Percentiles rank a stretch among this genome's conserved stretches.
phyloP scores from a whole-genome alignment of 2,888 invertebrate genomes.

The Hypomecis atomaria region DNA sequence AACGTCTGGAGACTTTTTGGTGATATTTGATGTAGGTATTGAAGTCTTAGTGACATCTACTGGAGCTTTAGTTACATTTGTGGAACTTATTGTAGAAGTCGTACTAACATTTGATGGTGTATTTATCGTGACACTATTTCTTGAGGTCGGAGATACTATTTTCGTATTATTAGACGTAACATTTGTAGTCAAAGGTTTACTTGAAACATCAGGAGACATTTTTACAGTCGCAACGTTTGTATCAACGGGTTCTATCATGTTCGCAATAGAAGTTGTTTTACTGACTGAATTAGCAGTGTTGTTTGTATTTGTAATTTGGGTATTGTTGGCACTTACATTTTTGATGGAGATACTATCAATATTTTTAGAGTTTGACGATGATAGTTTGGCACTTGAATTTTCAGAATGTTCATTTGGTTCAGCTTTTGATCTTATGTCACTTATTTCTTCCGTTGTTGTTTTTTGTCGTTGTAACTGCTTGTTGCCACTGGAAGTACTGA shows the following conservation, averaged over 20 bases:
- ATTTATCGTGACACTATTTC: neutral
- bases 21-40: neutral
- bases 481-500: constrained; percentile 33
- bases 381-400: constrained; percentile 31
- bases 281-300: constrained; percentile 25
- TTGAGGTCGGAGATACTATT: constrained; percentile 8
- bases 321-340: constrained; percentile 44
- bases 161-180: constrained; percentile 16
- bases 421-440: constrained; percentile 38
- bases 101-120: neutral
- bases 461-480: constrained; percentile 63
- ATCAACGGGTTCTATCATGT: constrained; percentile 33
- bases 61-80: neutral
- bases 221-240: constrained; percentile 18
- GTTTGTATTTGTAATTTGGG: constrained; percentile 32
- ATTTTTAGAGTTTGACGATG: constrained; percentile 31
- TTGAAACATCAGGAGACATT: constrained; percentile 4
- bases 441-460: constrained; percentile 48
- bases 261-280: constrained; percentile 28
- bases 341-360: constrained; percentile 33
- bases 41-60: constrained; percentile 2
- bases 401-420: constrained; percentile 28
- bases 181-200: constrained; percentile 30
- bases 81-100: neutral
- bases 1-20: constrained; percentile 8